phyloP scores from a whole-genome alignment of 2,113 vertebrate species.

The Cephalopholis sonnerati region DNA sequence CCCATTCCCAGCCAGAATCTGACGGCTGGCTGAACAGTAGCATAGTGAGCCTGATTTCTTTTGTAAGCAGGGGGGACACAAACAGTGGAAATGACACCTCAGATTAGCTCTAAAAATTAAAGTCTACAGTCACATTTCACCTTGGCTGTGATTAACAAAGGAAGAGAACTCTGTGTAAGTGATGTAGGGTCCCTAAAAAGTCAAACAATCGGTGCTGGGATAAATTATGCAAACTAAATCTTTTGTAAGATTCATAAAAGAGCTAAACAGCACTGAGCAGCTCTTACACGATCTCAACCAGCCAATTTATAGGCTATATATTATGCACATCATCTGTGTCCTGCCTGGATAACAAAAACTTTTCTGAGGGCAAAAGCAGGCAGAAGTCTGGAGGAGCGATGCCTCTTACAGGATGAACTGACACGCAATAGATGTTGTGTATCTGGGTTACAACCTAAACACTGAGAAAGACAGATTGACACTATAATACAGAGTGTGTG shows the following conservation, averaged over 20 bases:
- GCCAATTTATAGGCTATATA: neutral
- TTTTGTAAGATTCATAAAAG: neutral
- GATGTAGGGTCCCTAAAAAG: too few relatives aligned
- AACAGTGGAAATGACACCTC: too few relatives aligned
- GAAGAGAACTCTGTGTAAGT: too few relatives aligned
- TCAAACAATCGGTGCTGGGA: neutral
- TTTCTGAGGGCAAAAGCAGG: neutral
- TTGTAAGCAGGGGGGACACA: too few relatives aligned
- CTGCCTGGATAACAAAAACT: neutral
- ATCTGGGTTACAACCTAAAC: neutral
- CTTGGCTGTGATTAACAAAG: neutral
- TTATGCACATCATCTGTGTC: neutral
- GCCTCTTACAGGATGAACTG: neutral
- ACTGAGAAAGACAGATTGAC: neutral
- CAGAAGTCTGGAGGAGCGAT: neutral
- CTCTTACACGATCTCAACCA: neutral
- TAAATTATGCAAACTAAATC: neutral
- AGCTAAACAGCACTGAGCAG: neutral
- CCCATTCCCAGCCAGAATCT: too few relatives aligned
- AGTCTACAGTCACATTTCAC: neutral
- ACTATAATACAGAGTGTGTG: neutral
- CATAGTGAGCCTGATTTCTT: too few relatives aligned
- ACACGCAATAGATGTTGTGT: neutral
- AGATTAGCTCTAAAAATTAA: too few relatives aligned
- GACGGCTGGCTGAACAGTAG: too few relatives aligned